phyloP scores from a whole-genome alignment of 2,888 invertebrate species.

The Phyllotreta cruciferae region DNA sequence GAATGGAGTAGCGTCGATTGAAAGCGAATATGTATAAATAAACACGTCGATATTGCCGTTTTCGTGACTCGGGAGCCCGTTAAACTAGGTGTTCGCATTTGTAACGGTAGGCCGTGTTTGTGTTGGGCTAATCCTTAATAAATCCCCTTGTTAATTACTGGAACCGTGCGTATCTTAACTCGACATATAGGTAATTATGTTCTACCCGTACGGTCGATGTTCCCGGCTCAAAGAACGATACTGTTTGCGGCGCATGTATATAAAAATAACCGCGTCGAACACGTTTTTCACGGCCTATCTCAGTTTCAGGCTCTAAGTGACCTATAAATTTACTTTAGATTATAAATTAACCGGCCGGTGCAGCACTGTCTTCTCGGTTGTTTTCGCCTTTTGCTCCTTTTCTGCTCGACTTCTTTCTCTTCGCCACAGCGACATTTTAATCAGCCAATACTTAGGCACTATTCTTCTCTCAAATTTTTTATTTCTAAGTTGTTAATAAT shows the following conservation, averaged over 20 bases:
- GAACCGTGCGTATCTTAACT: conserved; percentile 52
- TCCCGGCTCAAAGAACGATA: conserved; percentile 45
- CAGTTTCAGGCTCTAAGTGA: conserved; percentile 51
- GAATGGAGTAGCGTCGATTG: conserved; percentile 8
- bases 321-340: conserved; percentile 54
- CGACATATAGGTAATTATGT: conserved; percentile 52
- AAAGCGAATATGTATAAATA: too few species aligned
- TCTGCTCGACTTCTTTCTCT: conserved; percentile 9
- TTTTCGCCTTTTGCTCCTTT: conserved; percentile 38
- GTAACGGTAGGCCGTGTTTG: conserved; percentile 55
- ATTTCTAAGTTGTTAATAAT: neutral
- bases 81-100: conserved; percentile 54
- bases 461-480: neutral
- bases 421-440: too few species aligned
- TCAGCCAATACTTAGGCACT: too few species aligned
- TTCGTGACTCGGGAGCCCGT: conserved; percentile 53
- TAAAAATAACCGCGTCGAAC: conserved; percentile 46
- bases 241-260: conserved; percentile 40
- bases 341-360: conserved; percentile 51
- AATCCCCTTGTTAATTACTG: conserved; percentile 57
- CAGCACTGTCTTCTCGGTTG: conserved; percentile 42
- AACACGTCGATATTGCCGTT: conserved; percentile 49
- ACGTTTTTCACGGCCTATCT: conserved; percentile 54
- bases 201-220: conserved; percentile 44
- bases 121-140: conserved; percentile 54